A percentile compares a stretch with the other conserved stretches of the same genome.
Evolutionary conservation across 1,140 invertebrate species (phyloP).

Genomic region (Bombus turneri): DNA sequence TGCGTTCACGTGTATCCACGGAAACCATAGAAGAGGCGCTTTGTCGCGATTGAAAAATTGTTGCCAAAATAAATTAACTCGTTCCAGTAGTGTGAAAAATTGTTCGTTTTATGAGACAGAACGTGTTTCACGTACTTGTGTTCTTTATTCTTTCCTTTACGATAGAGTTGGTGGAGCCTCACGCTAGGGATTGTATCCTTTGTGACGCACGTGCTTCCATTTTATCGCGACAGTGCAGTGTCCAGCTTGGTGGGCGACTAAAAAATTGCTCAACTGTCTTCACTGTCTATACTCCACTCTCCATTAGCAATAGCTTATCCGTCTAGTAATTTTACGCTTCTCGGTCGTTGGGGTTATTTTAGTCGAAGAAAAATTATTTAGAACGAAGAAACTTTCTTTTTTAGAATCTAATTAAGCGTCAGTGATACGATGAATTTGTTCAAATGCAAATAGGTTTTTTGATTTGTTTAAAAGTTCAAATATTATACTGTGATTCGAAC

Average conservation of each 20-base stretch:
- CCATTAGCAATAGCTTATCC: neutral
- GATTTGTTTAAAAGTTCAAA: neutral
- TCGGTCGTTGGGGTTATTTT: neutral
- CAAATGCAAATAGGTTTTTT: neutral
- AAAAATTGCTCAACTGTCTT: conserved; percentile 18
- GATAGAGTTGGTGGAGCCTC: neutral
- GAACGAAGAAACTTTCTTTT: neutral
- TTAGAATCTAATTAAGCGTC: neutral
- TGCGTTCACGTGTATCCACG: conserved; percentile 1
- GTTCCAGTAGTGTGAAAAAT: conserved; percentile 13
- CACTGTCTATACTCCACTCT: neutral
- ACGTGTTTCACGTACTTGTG: neutral
- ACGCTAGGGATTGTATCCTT: neutral
- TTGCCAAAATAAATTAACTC: conserved; percentile 20
- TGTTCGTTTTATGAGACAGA: conserved; percentile 11
- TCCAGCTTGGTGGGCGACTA: neutral
- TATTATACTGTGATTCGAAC: no score
- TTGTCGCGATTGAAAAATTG: neutral
- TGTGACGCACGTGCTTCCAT: conserved; percentile 44
- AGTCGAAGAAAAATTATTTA: neutral
- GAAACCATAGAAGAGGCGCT: conserved; percentile 34
- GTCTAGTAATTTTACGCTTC: neutral
- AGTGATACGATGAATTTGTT: neutral
- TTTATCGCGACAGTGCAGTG: conserved; percentile 22
- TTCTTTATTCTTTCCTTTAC: neutral